Evolutionary conservation across 92 coral and sea anemone genomes (phyloP).

Genomic region (Parazoanthus darwini): DNA sequence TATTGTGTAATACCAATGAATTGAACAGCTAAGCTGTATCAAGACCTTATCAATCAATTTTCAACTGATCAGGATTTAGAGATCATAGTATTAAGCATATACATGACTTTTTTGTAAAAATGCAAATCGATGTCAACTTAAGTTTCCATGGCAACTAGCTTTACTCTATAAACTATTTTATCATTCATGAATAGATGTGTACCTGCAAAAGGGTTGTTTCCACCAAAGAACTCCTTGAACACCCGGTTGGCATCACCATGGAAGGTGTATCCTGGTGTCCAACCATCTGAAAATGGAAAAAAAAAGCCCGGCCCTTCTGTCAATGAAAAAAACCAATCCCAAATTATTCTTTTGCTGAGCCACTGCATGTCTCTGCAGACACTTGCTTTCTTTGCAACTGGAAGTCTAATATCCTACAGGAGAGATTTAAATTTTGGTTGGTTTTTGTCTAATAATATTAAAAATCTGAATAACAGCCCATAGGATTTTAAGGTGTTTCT

Average conservation of each 20-base stretch:
- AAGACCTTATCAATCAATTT: background rate
- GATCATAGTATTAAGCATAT: too few relatives aligned
- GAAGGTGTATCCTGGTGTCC: conserved; percentile 96
- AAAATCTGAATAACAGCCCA: too few relatives aligned
- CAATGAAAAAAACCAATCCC: too few relatives aligned
- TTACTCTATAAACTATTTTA: too few relatives aligned
- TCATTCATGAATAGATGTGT: background rate
- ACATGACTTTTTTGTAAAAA: too few relatives aligned
- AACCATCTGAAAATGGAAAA: conserved; percentile 59
- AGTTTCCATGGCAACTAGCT: background rate
- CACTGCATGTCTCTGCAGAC: too few relatives aligned
- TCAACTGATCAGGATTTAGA: background rate
- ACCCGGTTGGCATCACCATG: conserved; percentile 94
- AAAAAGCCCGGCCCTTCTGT: background rate
- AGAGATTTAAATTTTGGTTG: too few relatives aligned
- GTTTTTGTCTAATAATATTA: too few relatives aligned
- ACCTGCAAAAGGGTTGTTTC: conserved; percentile 96
- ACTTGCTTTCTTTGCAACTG: too few relatives aligned
- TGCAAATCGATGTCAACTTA: background rate
- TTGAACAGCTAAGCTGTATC: background rate
- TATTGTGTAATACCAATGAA: background rate
- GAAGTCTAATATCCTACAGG: too few relatives aligned
- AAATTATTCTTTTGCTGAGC: too few relatives aligned
- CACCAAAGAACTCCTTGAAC: conserved; percentile 96
- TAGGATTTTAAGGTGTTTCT: too few relatives aligned